Conservation (phyloP, 2,888 invertebrate genomes). For the Ethmia dodecea region DNA sequence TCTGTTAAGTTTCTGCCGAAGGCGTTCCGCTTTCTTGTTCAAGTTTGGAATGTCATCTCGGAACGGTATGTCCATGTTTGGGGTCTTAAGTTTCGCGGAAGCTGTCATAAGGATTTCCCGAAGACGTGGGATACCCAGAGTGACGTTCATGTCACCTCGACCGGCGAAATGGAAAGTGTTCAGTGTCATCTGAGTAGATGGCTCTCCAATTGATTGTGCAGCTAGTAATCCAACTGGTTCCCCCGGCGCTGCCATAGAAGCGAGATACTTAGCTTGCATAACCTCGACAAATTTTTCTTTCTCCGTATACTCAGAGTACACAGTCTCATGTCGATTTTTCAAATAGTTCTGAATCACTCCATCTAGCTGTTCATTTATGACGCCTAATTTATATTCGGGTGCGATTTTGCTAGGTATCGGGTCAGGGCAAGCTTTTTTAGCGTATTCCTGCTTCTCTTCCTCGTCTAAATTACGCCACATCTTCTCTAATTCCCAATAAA, state of each 20-base stretch:
- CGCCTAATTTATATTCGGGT: slow-evolving; percentile 88
- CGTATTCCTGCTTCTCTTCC: slow-evolving; percentile 77
- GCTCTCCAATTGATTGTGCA: slow-evolving; percentile 99
- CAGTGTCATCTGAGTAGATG: slow-evolving; percentile 99
- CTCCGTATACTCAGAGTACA: slow-evolving; percentile 44
- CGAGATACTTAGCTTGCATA: slow-evolving; percentile 86
- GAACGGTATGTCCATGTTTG: slow-evolving; percentile 96
- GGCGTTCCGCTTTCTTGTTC: slow-evolving; percentile 79
- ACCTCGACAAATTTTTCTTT: slow-evolving; percentile 80
- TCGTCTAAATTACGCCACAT: slow-evolving; percentile 81
- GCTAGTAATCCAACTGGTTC: slow-evolving; percentile 98
- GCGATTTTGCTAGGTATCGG: slow-evolving; percentile 83
- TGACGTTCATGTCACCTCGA: slow-evolving; percentile 99
- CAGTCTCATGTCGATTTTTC: slow-evolving; percentile 50
- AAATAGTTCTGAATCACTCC: slow-evolving; percentile 80
- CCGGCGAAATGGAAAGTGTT: slow-evolving; percentile 99
- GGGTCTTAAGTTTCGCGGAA: slow-evolving; percentile 95
- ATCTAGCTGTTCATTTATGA: slow-evolving; percentile 89
- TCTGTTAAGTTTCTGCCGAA: slow-evolving; percentile 85
- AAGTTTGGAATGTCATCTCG: slow-evolving; percentile 56
- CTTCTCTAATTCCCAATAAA: slow-evolving; percentile 78
- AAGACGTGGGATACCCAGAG: slow-evolving; percentile 98
- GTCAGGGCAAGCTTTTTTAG: slow-evolving; percentile 81
- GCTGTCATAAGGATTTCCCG: slow-evolving; percentile 98
- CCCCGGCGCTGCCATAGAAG: slow-evolving; percentile 90